Evolutionary conservation across 35 echinoderm and acorn worm species (phyloP), one percentile per base, ranked within the genome.

Genomic region (Anneissia japonica): DNA sequence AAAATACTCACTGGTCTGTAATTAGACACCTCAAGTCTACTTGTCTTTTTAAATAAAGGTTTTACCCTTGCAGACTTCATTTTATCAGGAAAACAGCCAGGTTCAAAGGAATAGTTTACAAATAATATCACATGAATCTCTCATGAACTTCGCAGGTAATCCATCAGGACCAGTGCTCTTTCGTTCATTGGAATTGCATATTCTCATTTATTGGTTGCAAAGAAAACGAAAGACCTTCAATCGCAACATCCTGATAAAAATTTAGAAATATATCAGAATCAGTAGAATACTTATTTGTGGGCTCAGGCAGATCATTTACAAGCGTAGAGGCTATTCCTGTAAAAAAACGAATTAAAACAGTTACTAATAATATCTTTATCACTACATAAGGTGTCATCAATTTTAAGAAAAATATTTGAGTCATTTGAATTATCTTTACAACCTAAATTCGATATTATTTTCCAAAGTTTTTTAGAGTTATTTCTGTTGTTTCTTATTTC

Each of bases 1-100:
- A 83, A 83, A 51, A 83, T 38, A 32, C 81, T 83, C 0, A 83
- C 81, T 21, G 81, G 81, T 30, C 81, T 30, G 29, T 83, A 83
- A 32, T 83, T 83, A 32, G 40, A 21, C 11, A 37, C 35, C 28
- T 83, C 35, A 38, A 41, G 28, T 11, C 40, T 81, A 30, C 40
- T 81, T 37, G 38, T 81, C 37, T 79, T 81, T 39, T 81, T 81
- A 30, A 39, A 39, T 39, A 41, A 39, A 39, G 36, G 33, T 81
- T 40, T 30, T 10, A 38, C 40, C 40, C n/a, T 41, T 26, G 79
- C 40, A 37, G 19, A 39, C 32, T 30, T 81, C 79, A 39, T 81
- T 1, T 19, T 37, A 81, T 19, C 19, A 21, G 79, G 40, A 30
- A 41, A 39, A 39, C 79, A 36, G 19, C n/a, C 40, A 4, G 4